Base-by-base conservation (phyloP, 92 coral and sea anemone genomes). In the Plumapathes pennacea region DNA sequence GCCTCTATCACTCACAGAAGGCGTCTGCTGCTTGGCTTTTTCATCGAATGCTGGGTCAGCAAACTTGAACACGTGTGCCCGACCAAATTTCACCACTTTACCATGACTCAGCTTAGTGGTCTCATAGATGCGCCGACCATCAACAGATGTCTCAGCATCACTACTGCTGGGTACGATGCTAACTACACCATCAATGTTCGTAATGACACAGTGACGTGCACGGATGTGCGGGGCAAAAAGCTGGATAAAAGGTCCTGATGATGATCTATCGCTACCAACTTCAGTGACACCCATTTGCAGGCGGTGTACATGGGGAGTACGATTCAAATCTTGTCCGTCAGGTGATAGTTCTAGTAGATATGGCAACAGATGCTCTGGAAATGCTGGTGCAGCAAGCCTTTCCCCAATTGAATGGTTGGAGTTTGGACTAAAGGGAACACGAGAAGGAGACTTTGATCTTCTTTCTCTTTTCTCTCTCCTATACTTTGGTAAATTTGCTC, bases 221-320 rank as follows among this genome's bases (percentile, higher is more conserved):
- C 82, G 86, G 22, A 88, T 62, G 4, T 83, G 85, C 18, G 96
- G 77, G 11, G 80, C 90, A 50, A 49, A 57, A 0, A 88, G 56
- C 47, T 71, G 68, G 26, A 88, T 64, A 32, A 72, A 75, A 32
- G 71, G 77, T 8, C 73, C 85, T 25, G 81, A 80, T 18, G 90
- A 77, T 25, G 83, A 72, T 64, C 74, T 88, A 32, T 88, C 96
- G 39, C 96, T 88, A 19, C 96, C 96, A 3, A 88, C 89, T 25
- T 88, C 96, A 0, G 96, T 88, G 38, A 84, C 84, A 46, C 78
- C 84, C 96, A 88, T 88, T 34, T 80, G 96, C 6, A 88, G 67
- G 3, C 96, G 62, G 58, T 72, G 71, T 27, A 77, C 32, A 32
- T 71, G 47, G 25, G 86, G 80, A 17, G 50, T 46, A 58, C 77